Evolutionary conservation across 2,113 vertebrate species (phyloP).

Genomic region (Pavo muticus): DNA sequence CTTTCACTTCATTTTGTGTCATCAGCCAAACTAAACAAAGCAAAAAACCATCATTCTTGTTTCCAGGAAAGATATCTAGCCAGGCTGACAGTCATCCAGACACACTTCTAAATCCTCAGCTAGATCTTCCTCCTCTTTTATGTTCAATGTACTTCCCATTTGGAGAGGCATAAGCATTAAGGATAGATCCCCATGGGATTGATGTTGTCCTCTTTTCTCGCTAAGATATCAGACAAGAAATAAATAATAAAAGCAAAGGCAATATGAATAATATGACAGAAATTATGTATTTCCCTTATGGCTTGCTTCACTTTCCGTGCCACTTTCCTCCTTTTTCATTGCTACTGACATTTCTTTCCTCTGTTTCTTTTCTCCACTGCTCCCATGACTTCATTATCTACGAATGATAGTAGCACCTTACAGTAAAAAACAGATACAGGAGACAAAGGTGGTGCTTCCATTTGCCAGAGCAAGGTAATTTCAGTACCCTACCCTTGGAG

Average conservation of each 20-base stretch:
- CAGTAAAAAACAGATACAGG: neutral
- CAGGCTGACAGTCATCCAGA: neutral
- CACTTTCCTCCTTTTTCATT: neutral
- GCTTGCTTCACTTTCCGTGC: neutral
- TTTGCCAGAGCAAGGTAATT: neutral
- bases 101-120: neutral
- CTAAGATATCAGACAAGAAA: neutral
- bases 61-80: constrained; percentile 1
- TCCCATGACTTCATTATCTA: neutral
- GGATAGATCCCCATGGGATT: rapidly evolving
- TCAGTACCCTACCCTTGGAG: neutral
- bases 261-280: neutral
- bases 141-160: neutral
- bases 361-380: neutral
- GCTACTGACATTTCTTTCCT: neutral
- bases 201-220: neutral
- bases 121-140: neutral
- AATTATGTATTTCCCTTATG: neutral
- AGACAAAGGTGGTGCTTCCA: neutral
- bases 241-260: neutral
- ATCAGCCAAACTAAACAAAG: neutral
- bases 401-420: neutral
- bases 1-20: neutral
- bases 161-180: neutral
- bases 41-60: neutral